These are phyloP conservation scores for Malthinus seriepunctatus DNA, from an alignment of 2,888 invertebrate species.

Conservation along the genomic window DNA sequence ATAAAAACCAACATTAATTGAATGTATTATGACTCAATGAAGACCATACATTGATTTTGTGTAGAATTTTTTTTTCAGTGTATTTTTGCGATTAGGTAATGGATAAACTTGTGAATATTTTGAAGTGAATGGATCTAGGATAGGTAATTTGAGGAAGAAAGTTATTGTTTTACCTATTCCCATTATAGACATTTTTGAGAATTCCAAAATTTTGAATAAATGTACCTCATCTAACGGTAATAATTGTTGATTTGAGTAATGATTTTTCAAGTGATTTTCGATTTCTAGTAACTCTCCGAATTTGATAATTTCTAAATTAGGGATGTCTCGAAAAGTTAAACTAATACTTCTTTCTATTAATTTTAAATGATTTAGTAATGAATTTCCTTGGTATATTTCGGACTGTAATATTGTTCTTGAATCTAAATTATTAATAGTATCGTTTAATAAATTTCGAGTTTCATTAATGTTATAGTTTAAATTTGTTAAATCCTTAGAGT, in stretches of 20 bases:
- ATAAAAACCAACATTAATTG: no score
- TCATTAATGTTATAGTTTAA: not conserved
- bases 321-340: not conserved
- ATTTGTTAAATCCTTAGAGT: not conserved
- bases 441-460: constrained; percentile 4
- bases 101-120: not conserved
- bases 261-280: not conserved
- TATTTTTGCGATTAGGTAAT: constrained; percentile 21
- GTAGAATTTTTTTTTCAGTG: no score
- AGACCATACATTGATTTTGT: no score
- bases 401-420: constrained; percentile 8
- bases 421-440: not conserved
- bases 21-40: no score
- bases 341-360: not conserved
- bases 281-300: not conserved
- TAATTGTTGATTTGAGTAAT: not conserved
- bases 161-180: not conserved
- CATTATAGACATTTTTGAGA: not conserved
- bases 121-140: not conserved
- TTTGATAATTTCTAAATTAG: not conserved
- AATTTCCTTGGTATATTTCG: constrained; percentile 6
- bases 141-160: not conserved
- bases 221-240: not conserved
- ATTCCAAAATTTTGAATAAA: not conserved
- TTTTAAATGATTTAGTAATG: not conserved